phyloP scores from a whole-genome alignment of 64 coral and sea anemone species.

The Hydrozoanthus tunicans region DNA sequence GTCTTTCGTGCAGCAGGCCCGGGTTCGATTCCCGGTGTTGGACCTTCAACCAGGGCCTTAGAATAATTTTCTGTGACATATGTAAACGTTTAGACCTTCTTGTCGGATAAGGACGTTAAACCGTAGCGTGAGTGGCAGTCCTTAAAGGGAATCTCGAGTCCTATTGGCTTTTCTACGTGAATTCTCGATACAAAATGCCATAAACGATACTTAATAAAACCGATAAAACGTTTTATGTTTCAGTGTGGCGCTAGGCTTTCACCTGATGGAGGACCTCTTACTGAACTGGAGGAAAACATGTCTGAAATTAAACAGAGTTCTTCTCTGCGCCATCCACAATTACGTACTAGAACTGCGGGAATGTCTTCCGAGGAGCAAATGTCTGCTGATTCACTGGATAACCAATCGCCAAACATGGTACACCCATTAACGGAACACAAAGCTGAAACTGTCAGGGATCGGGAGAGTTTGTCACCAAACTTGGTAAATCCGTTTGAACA shows the following conservation, averaged over 20 bases:
- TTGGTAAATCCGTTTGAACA: slow-evolving; percentile 1
- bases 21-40: no score
- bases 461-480: slow-evolving; percentile 24
- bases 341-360: not conserved
- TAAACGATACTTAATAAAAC: no score
- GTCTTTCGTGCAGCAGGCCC: no score
- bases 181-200: no score
- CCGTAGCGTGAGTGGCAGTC: no score
- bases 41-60: no score
- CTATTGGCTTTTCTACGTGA: no score
- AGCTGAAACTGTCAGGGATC: not conserved
- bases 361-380: not conserved
- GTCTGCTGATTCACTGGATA: slow-evolving; percentile 7
- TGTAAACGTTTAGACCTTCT: no score
- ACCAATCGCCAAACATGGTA: not conserved
- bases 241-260: slow-evolving; percentile 68
- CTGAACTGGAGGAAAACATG: slow-evolving; percentile 41
- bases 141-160: no score
- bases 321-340: not conserved
- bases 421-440: slow-evolving; percentile 33
- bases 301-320: not conserved
- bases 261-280: slow-evolving; percentile 67
- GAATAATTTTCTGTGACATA: no score
- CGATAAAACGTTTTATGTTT: not conserved
- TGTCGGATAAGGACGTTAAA: no score